Evolutionary conservation across 2,888 invertebrate genomes (phyloP).

Genomic region (Camptogramma bilineatum): DNA sequence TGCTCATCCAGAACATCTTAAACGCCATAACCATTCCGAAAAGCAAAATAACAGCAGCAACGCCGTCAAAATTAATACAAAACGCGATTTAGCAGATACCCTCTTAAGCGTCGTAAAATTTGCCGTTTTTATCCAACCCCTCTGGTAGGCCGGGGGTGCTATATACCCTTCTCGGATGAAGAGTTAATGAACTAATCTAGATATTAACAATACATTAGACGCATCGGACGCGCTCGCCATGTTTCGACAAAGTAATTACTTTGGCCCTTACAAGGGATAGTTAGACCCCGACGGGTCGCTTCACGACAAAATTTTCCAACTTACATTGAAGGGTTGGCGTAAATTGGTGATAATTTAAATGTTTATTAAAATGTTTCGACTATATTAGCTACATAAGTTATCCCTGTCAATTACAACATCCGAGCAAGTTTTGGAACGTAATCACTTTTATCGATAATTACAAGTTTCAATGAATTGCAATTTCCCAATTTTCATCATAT

Average conservation of each 20-base stretch:
- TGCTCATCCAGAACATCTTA: slow-evolving; percentile 45
- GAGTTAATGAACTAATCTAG: slow-evolving; percentile 85
- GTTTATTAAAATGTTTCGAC: slow-evolving; percentile 53
- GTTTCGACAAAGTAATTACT: slow-evolving; percentile 66
- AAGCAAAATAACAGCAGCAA: slow-evolving; percentile 69
- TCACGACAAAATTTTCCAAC: slow-evolving; percentile 51
- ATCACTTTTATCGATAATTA: background rate
- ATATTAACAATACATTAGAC: slow-evolving; percentile 85
- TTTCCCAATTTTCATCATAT: slow-evolving; percentile 22
- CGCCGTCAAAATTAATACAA: slow-evolving; percentile 78
- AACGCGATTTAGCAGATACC: slow-evolving; percentile 69
- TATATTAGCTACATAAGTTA: slow-evolving; percentile 42
- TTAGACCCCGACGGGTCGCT: slow-evolving; percentile 48
- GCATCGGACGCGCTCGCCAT: slow-evolving; percentile 74
- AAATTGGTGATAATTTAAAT: slow-evolving; percentile 59
- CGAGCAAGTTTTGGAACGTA: slow-evolving; percentile 12
- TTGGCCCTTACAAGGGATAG: slow-evolving; percentile 59
- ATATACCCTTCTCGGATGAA: slow-evolving; percentile 67
- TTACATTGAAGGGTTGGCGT: slow-evolving; percentile 52
- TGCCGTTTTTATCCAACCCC: slow-evolving; percentile 62
- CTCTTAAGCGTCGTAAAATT: slow-evolving; percentile 70
- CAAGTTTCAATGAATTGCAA: background rate
- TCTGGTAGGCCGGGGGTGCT: slow-evolving; percentile 52
- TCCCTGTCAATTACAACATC: slow-evolving; percentile 25
- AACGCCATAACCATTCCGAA: slow-evolving; percentile 55